These are phyloP conservation scores for Stramonita haemastoma DNA, from an alignment of 2,888 invertebrate species.

Conservation along the genomic window DNA sequence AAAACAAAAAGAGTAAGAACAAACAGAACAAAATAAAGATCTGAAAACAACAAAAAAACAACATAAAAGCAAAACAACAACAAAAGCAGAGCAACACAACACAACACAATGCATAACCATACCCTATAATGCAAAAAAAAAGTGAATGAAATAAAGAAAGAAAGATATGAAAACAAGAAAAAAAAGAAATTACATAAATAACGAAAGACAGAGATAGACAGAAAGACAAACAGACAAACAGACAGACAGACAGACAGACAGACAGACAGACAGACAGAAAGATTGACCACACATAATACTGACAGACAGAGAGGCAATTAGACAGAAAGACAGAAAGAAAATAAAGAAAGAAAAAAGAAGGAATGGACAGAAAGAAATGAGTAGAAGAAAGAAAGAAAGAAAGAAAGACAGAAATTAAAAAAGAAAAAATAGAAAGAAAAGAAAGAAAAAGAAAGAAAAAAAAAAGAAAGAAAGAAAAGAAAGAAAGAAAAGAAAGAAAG, in stretches of 20 bases:
- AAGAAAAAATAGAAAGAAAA: background rate
- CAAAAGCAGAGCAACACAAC: background rate
- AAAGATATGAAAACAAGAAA: background rate
- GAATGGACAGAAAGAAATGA: background rate
- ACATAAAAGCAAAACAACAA: background rate
- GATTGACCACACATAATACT: background rate
- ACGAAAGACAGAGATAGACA: background rate
- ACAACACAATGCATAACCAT: no score
- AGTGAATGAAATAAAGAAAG: background rate
- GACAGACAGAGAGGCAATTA: background rate
- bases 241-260: no score
- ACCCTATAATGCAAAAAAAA: background rate
- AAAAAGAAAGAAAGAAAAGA: background rate
- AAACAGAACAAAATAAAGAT: background rate
- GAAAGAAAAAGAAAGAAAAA: background rate
- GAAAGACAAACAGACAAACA: background rate
- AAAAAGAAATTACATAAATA: background rate
- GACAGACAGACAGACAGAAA: no score
- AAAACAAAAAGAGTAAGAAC: background rate
- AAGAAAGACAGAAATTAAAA: background rate
- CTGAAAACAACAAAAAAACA: no score
- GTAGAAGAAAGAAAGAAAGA: background rate
- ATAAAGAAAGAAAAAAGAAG: background rate
- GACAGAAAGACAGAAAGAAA: background rate
- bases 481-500: background rate